phyloP scores from a whole-genome alignment of 2,888 invertebrate genomes.

The Scrobipalpa atriplicella region DNA sequence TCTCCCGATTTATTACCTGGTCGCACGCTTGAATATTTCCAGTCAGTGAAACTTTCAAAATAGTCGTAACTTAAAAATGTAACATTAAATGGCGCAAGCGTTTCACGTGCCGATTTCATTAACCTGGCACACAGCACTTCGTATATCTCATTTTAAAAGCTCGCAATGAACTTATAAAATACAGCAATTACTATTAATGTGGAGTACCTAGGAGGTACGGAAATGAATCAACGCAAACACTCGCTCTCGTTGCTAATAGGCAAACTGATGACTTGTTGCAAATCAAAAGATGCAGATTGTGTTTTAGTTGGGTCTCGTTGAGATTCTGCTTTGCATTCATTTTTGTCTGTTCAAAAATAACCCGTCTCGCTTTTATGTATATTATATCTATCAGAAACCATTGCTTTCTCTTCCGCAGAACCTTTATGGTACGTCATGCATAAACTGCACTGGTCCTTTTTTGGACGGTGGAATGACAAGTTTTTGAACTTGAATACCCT shows the following conservation, averaged over 20 bases:
- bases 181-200: too few species aligned
- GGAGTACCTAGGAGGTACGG: too few species aligned
- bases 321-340: conserved; percentile 17
- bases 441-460: conserved; percentile 29
- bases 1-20: too few species aligned
- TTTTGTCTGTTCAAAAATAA: conserved; percentile 21
- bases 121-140: too few species aligned
- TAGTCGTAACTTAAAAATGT: too few species aligned
- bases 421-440: conserved; percentile 27
- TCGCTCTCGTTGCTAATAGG: conserved; percentile 11
- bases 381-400: conserved; percentile 20
- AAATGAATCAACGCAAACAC: too few species aligned
- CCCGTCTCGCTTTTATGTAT: conserved; percentile 19
- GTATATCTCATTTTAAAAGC: too few species aligned
- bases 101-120: too few species aligned
- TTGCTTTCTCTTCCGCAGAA: conserved; percentile 20
- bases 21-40: too few species aligned
- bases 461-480: conserved; percentile 31
- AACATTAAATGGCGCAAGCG: too few species aligned
- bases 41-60: too few species aligned
- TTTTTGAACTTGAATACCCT: conserved; percentile 25
- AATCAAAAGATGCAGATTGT: conserved; percentile 17
- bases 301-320: conserved; percentile 9
- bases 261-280: conserved; percentile 16
- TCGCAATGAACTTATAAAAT: too few species aligned